Conservation (phyloP, 1,140 invertebrate genomes). For the Acromyrmex echinatior region DNA sequence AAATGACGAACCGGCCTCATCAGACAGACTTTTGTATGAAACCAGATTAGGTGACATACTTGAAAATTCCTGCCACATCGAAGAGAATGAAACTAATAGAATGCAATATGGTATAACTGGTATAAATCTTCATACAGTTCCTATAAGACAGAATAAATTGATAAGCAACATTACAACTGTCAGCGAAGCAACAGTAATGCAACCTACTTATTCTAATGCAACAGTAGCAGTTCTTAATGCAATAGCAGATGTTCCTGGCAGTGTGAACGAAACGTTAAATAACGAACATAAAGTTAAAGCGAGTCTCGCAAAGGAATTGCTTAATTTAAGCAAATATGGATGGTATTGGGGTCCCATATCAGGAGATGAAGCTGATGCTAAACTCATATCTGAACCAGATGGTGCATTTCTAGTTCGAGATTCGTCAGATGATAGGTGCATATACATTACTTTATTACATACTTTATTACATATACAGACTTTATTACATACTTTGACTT, state of each 20-base stretch:
- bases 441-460: background rate
- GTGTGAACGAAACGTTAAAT: slow-evolving; percentile 27
- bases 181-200: background rate
- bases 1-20: slow-evolving; percentile 1
- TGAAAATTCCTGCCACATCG: slow-evolving; percentile 5
- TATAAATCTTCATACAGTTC: slow-evolving; percentile 13
- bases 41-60: slow-evolving; percentile 11
- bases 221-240: background rate
- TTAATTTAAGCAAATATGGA: slow-evolving; percentile 88
- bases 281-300: slow-evolving; percentile 72
- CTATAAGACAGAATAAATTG: background rate
- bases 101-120: background rate
- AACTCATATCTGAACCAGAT: slow-evolving; percentile 88
- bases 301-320: slow-evolving; percentile 87
- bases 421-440: slow-evolving; percentile 90
- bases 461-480: background rate
- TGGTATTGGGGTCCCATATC: slow-evolving; percentile 91
- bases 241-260: slow-evolving; percentile 1
- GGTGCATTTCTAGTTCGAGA: slow-evolving; percentile 93
- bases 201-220: slow-evolving; percentile 2
- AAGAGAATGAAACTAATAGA: background rate
- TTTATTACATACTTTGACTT: background rate
- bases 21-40: background rate
- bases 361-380: slow-evolving; percentile 88
- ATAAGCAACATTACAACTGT: background rate